Percentiles rank a stretch among this genome's conserved stretches.
phyloP scores from a whole-genome alignment of 2,888 invertebrate species.

The Chloromyia formosa region DNA sequence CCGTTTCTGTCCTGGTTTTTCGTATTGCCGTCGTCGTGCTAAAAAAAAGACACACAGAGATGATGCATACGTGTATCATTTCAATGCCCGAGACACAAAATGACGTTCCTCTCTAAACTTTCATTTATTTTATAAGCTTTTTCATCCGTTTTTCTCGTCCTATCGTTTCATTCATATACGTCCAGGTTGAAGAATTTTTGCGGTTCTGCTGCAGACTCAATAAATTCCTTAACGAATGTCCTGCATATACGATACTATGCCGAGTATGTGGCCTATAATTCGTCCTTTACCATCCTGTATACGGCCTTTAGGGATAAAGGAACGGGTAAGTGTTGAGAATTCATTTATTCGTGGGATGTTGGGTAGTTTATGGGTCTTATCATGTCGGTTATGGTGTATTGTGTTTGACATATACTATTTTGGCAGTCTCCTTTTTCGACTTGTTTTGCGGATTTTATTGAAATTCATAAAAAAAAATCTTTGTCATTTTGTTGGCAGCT shows the following conservation, averaged over 20 bases:
- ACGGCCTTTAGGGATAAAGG: slow-evolving; percentile 76
- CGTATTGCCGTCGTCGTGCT: too few species aligned
- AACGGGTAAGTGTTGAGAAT: slow-evolving; percentile 58
- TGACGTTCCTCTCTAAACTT: too few species aligned
- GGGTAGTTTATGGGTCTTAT: not conserved
- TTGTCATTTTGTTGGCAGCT: slow-evolving; percentile 29
- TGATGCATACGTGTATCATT: too few species aligned
- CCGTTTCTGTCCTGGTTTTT: too few species aligned
- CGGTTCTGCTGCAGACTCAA: slow-evolving; percentile 84
- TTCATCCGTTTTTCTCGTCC: too few species aligned
- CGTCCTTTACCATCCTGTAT: slow-evolving; percentile 76
- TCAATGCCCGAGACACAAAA: too few species aligned
- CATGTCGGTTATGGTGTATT: too few species aligned
- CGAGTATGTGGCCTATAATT: slow-evolving; percentile 68
- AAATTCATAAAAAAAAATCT: not conserved
- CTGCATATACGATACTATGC: slow-evolving; percentile 80
- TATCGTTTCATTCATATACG: slow-evolving; percentile 16
- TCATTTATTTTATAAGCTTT: too few species aligned
- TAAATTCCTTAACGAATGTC: slow-evolving; percentile 73
- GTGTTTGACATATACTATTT: too few species aligned
- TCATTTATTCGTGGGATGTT: not conserved
- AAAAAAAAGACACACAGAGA: too few species aligned
- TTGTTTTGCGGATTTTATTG: not conserved
- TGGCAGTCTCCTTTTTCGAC: too few species aligned
- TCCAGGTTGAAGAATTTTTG: slow-evolving; percentile 77